phyloP scores from a whole-genome alignment of 2,888 invertebrate species.

The Hemistola chrysoprasaria region DNA sequence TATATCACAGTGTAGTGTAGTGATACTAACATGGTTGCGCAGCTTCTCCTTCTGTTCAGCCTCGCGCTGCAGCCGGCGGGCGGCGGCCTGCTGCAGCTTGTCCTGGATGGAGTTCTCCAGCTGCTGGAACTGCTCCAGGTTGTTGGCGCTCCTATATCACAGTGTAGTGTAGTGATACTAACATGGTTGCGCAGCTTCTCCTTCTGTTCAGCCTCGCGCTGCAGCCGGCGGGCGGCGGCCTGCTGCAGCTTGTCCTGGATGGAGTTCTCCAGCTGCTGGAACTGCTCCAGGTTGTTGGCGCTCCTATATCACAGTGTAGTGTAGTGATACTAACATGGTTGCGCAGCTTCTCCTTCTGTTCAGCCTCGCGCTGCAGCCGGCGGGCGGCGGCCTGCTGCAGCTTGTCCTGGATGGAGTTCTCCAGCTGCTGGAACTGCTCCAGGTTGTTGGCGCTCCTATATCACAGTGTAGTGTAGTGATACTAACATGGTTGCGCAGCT shows the following conservation, averaged over 20 bases:
- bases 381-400: constrained; percentile 83
- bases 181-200: constrained; percentile 88
- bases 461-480: constrained; percentile 8
- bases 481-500: constrained; percentile 89
- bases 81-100: neutral
- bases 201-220: constrained; percentile 88
- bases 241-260: constrained; percentile 83
- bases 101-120: neutral
- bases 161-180: neutral
- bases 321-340: constrained; percentile 66
- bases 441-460: constrained; percentile 89
- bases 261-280: constrained; percentile 77
- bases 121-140: neutral
- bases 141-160: too few relatives aligned
- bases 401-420: constrained; percentile 85
- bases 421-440: constrained; percentile 86
- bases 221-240: constrained; percentile 86
- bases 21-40: constrained; percentile 5
- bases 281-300: constrained; percentile 87
- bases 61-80: too few relatives aligned
- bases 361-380: constrained; percentile 87
- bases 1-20: too few relatives aligned
- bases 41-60: too few relatives aligned
- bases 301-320: constrained; percentile 84
- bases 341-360: constrained; percentile 89